Percentiles rank a stretch among this genome's conserved stretches.
These are phyloP conservation scores for Anorthoa munda DNA, from an alignment of 2,888 invertebrate genomes.

Conservation along the genomic window DNA sequence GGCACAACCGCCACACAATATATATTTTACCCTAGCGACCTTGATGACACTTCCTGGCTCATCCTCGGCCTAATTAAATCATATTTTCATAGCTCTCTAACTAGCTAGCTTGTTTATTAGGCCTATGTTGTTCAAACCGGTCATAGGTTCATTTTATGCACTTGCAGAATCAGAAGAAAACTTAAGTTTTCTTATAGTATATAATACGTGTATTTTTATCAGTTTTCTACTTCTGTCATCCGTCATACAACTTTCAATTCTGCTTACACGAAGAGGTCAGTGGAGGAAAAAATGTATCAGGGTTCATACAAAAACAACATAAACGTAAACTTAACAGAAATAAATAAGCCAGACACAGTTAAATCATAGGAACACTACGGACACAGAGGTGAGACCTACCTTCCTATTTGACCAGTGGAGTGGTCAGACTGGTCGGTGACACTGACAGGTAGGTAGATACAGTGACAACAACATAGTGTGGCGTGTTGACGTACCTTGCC, in stretches of 20 bases:
- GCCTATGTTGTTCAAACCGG: slow-evolving; percentile 42
- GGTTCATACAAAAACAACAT: slow-evolving; percentile 53
- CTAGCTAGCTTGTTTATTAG: slow-evolving; percentile 31
- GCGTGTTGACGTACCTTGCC: slow-evolving; percentile 96
- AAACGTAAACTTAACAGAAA: slow-evolving; percentile 61
- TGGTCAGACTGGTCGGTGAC: slow-evolving; percentile 29
- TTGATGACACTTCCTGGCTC: slow-evolving; percentile 54
- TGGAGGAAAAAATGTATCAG: slow-evolving; percentile 27
- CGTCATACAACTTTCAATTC: slow-evolving; percentile 2
- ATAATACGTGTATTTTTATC: background rate
- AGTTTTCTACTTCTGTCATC: slow-evolving; percentile 1
- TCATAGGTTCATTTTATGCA: background rate
- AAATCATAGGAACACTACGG: slow-evolving; percentile 50
- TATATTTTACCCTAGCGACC: slow-evolving; percentile 49
- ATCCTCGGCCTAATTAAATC: slow-evolving; percentile 36
- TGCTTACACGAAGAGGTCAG: slow-evolving; percentile 24
- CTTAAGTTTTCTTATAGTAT: background rate
- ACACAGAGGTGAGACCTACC: slow-evolving; percentile 41
- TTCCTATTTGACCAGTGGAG: slow-evolving; percentile 26
- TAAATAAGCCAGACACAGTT: slow-evolving; percentile 54
- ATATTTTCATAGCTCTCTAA: slow-evolving; percentile 4
- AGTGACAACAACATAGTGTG: slow-evolving; percentile 47
- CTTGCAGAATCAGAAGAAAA: background rate
- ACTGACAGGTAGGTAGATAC: slow-evolving; percentile 26
- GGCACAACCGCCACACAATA: slow-evolving; percentile 30